These are phyloP conservation scores for Trisateles emortualis DNA, from an alignment of 2,888 invertebrate species.

Conservation along the genomic window DNA sequence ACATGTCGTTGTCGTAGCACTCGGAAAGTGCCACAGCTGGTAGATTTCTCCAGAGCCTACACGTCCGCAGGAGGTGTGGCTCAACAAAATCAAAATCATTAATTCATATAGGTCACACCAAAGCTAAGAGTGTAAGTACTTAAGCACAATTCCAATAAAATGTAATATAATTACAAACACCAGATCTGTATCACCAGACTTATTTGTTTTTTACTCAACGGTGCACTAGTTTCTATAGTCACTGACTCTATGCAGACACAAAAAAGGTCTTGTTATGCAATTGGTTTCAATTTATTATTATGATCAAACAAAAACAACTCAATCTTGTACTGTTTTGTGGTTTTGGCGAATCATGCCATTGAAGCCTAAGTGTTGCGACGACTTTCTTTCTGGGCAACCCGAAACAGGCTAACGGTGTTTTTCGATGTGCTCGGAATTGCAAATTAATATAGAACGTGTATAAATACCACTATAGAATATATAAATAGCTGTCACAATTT, in stretches of 20 bases:
- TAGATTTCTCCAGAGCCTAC: too few relatives aligned
- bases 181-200: too few relatives aligned
- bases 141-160: too few relatives aligned
- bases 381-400: slow-evolving; percentile 80
- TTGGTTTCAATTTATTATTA: background rate
- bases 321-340: background rate
- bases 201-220: too few relatives aligned
- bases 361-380: slow-evolving; percentile 51
- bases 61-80: too few relatives aligned
- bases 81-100: too few relatives aligned
- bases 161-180: too few relatives aligned
- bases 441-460: slow-evolving; percentile 59
- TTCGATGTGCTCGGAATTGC: slow-evolving; percentile 74
- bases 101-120: too few relatives aligned
- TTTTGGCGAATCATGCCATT: slow-evolving; percentile 57
- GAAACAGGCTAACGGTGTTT: slow-evolving; percentile 82
- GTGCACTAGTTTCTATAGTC: too few relatives aligned
- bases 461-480: slow-evolving; percentile 64
- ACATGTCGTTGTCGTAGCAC: too few relatives aligned
- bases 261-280: slow-evolving; percentile 8
- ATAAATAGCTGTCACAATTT: slow-evolving; percentile 57
- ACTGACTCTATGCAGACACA: background rate
- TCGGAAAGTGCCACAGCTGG: too few relatives aligned
- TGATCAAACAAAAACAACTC: slow-evolving; percentile 6
- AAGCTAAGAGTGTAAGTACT: too few relatives aligned